Conservation (phyloP, 2,888 invertebrate species). For the Rapana venosa region DNA sequence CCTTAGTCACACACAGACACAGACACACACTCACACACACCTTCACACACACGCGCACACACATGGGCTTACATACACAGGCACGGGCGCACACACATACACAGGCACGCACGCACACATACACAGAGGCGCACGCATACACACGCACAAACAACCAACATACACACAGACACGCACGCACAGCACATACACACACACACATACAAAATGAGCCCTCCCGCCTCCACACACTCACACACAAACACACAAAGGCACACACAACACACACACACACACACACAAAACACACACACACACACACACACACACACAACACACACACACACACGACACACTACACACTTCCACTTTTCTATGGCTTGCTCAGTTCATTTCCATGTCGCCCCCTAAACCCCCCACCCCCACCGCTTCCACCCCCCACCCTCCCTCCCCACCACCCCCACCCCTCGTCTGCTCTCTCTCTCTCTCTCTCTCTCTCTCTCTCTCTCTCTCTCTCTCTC, state of each 20-base stretch:
- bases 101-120: neutral
- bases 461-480: too few relatives aligned
- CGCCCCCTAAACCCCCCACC: too few relatives aligned
- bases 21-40: neutral
- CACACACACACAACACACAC: neutral
- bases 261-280: constrained; percentile 1
- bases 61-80: neutral
- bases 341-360: too few relatives aligned
- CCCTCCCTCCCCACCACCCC: too few relatives aligned
- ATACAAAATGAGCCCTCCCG: neutral
- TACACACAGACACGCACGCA: too few relatives aligned
- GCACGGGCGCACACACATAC: neutral
- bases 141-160: too few relatives aligned
- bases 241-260: neutral
- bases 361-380: too few relatives aligned
- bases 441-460: neutral
- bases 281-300: neutral
- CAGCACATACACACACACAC: neutral
- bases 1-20: neutral
- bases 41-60: neutral
- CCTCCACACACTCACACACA: neutral
- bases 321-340: too few relatives aligned
- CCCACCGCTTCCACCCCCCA: too few relatives aligned
- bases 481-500: too few relatives aligned
- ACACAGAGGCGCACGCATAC: neutral